Evolutionary conservation across 2,113 vertebrate genomes (phyloP).

Genomic region (Tetrax tetrax): DNA sequence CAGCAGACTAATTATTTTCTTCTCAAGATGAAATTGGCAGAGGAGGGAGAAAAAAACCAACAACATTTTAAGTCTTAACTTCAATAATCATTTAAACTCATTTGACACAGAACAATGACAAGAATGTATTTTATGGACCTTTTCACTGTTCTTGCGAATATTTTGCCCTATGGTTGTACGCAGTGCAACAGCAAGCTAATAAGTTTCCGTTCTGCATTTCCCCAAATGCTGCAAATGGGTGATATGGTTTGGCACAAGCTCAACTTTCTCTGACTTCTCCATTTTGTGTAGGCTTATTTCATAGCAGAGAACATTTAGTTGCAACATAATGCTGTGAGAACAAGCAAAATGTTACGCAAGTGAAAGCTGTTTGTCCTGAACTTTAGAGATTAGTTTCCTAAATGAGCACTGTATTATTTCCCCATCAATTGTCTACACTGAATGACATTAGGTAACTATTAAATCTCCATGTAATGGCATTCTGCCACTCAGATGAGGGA

Average conservation of each 20-base stretch:
- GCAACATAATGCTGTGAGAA: constrained; percentile 60
- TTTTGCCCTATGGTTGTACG: background rate
- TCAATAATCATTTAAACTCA: background rate
- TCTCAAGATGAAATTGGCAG: background rate
- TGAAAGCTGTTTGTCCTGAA: constrained; percentile 69
- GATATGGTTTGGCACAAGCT: constrained; percentile 60
- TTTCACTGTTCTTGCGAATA: constrained; percentile 31
- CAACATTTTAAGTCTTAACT: background rate
- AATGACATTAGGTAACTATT: constrained; percentile 60
- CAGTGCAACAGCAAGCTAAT: background rate
- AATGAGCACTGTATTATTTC: constrained; percentile 66
- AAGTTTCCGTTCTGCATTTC: constrained; percentile 57
- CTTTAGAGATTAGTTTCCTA: constrained; percentile 71
- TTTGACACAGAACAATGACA: background rate
- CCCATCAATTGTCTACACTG: constrained; percentile 50
- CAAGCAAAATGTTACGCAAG: constrained; percentile 60
- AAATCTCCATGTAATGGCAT: constrained; percentile 10
- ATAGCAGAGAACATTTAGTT: constrained; percentile 68
- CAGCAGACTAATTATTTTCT: background rate
- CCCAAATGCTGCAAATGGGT: constrained; percentile 58
- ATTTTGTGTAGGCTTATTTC: constrained; percentile 63
- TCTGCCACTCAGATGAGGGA: constrained; percentile 27
- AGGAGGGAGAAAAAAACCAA: background rate
- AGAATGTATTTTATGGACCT: constrained; percentile 18
- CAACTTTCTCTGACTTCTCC: constrained; percentile 65